Base-by-base conservation (phyloP, 2,797 vertebrate genomes). In the Dendrocincla fuliginosa region DNA sequence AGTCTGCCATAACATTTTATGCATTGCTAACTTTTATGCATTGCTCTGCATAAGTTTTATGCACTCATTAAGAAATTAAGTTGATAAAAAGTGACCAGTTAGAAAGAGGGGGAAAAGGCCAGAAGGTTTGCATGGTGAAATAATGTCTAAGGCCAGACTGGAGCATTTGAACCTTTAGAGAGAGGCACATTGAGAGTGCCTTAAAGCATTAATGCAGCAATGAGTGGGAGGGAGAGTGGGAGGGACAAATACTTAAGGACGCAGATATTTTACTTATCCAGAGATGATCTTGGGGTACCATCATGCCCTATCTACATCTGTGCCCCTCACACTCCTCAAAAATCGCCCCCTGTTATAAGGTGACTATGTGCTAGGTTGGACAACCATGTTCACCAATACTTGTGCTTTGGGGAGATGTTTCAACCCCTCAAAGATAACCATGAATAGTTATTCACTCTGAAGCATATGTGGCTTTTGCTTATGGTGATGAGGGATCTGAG, bases 1-100 rank as follows among this genome's bases (percentile, higher is more conserved):
- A 60, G 47, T 53, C 77, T 74, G 59, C 82, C 12, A 2, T 94
- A 93, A 88, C 70, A 68, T 94, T 97, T 93, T 96, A 94, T 76
- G 73, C 87, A 86, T 91, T 88, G 84, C 37, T 96, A 96, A 91
- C 39, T 91, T 96, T 94, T 92, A 95, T 96, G 93, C 89, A 74
- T 95, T 33, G 89, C 59, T 91, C 89, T 95, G 94, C 94, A 93
- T 79, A 90, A 89, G 93, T 96, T 96, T 95, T 96, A 95, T 87
- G 77, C 77, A 94, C 85, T 96, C 87, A 60, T 95, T 96, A 96
- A 95, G 84, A 96, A 90, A 96, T 93, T 90, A 88, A 93, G 91
- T 96, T 95, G 95, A 93, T 95, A 93, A 97, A 95, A 94, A 91
- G 85, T 74, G 89, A 95, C 70, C 77, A 87, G 77, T 83, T 84